These are phyloP conservation scores for Halisarca cf. caerulea DNA, from an alignment of 37 sponge, comb jelly and placozoan genomes.

Conservation along the genomic window DNA sequence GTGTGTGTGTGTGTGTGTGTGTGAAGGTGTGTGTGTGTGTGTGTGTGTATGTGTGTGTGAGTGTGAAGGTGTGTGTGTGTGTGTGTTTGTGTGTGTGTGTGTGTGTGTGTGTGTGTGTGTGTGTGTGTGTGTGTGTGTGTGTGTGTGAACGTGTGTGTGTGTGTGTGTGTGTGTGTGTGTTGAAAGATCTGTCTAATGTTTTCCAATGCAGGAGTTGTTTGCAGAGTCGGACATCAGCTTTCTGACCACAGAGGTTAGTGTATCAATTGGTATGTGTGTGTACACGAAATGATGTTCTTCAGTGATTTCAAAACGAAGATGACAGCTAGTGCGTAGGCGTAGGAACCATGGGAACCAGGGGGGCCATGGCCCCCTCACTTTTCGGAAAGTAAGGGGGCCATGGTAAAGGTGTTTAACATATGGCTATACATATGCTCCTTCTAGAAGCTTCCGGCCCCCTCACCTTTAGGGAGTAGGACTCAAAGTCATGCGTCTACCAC, in stretches of 20 bases:
- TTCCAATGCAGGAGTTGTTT: conserved; percentile 40
- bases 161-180: conserved; percentile 1
- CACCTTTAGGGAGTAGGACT: no score
- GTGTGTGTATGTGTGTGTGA: neutral
- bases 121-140: conserved; percentile 3
- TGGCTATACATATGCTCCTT: no score
- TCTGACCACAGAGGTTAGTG: neutral
- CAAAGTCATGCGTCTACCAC: no score
- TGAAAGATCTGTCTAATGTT: neutral
- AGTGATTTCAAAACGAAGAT: no score
- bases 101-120: neutral
- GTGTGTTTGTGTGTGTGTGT: neutral
- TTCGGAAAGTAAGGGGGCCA: no score
- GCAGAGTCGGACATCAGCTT: neutral
- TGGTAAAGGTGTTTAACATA: no score
- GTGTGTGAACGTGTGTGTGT: neutral
- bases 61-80: neutral
- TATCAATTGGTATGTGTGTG: no score
- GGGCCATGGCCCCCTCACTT: no score
- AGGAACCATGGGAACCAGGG: no score
- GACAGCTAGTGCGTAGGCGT: no score
- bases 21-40: neutral
- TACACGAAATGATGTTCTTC: no score
- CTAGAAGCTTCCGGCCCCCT: no score
- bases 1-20: conserved; percentile 10